A percentile compares a stretch with the other conserved stretches of the same genome.
phyloP scores from a whole-genome alignment of 35 echinoderm and acorn worm species.

The Chiridota heheva region DNA sequence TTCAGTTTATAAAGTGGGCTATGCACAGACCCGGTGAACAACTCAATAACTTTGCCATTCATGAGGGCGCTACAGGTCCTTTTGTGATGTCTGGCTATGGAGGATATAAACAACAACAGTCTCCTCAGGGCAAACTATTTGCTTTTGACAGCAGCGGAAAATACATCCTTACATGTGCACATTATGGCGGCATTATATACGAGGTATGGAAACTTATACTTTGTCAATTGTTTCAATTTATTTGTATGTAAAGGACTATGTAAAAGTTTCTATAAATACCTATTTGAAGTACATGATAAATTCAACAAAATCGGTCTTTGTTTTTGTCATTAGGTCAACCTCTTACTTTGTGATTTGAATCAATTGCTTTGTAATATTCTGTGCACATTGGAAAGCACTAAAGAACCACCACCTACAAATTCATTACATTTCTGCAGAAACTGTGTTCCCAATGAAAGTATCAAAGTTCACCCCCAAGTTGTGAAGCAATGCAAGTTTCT shows the following conservation, averaged over 20 bases:
- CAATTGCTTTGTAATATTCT: background rate
- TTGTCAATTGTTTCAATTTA: background rate
- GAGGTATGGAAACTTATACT: constrained; percentile 51
- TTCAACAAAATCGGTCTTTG: background rate
- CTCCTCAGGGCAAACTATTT: constrained; percentile 82
- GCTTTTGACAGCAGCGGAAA: constrained; percentile 87
- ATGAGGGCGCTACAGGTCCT: constrained; percentile 91
- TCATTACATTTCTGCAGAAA: too few species aligned
- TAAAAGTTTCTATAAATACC: too few species aligned
- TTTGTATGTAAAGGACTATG: too few species aligned
- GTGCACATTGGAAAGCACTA: too few species aligned
- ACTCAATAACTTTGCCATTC: constrained; percentile 67
- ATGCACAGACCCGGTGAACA: constrained; percentile 65
- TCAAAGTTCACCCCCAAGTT: too few species aligned
- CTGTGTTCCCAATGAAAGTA: too few species aligned
- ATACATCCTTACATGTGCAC: constrained; percentile 90
- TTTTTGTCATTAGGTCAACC: background rate
- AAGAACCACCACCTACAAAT: too few species aligned
- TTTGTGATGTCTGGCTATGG: constrained; percentile 91
- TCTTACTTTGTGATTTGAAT: background rate
- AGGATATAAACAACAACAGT: constrained; percentile 88
- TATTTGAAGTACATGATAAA: too few species aligned
- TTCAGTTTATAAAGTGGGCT: constrained; percentile 93
- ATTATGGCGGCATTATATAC: constrained; percentile 83
- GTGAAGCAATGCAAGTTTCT: too few species aligned